Base-by-base conservation (phyloP, 2,797 vertebrate species). In the Gallirallus australis region DNA sequence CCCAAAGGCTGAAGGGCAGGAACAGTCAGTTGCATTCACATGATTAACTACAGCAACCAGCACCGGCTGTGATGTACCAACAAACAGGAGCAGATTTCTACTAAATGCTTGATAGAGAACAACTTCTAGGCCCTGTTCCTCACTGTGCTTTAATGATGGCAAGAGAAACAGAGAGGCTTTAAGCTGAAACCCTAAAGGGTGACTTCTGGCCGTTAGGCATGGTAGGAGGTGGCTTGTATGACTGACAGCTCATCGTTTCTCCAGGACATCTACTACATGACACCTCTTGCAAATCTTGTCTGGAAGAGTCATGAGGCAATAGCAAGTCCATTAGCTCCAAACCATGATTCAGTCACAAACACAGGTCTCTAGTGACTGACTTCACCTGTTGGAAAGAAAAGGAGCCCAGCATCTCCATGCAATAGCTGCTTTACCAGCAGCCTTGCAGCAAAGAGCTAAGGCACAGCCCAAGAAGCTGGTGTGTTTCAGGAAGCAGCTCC, bases 41-140 rank as follows among this genome's bases (percentile, higher is more conserved):
- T 3, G 3, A 24, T 8, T n/a, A 63, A 47, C 52, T 12, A 7
- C 19, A 45, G 42, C 42, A 52, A 9, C 6, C 33, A 50, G 66
- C 25, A 4, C 0, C 35, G 42, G 25, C 56, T 40, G 6, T 2
- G 40, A 53, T 13, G 31, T 1, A 61, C 7, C 1, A 37, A 81
- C 28, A 35, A 59, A 82, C 37, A 19, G 28, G 23, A 88, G 13
- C n/a, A 50, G 40, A 40, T 61, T 79, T 69, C 20, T 85, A 52
- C 53, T 48, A 18, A 71, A 40, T 31, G 28, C 25, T 61, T 54
- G 14, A 11, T 1, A 6, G 54, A 2, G 19, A 69, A 48, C 13
- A 25, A 47, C 71, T 82, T 64, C 56, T 39, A 70, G 33, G 35
- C 7, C 21, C 63, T 72, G 64, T 7, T 79, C 50, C 50, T 53